Evolutionary conservation across 2,888 invertebrate genomes (phyloP), one percentile per base, ranked within the genome.

Genomic region (Stictocephala bisonia): DNA sequence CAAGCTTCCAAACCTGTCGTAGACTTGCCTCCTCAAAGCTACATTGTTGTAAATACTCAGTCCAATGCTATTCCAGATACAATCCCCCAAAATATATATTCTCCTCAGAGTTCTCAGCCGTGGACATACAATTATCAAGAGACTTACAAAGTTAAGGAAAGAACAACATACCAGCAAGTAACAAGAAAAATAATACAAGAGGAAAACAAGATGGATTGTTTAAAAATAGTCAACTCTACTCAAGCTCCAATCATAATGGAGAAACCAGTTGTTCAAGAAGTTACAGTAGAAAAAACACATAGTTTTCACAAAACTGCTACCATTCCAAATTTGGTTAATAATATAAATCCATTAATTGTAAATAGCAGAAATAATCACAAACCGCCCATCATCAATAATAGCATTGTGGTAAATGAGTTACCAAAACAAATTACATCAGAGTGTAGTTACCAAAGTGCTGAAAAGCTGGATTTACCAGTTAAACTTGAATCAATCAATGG

Each of bases 1-100:
- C 93, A 94, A 86, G 93, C 93, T 0, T 93, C 93, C 77, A 94
- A 94, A 84, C 94, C 0, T 89, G 71, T 77, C 4, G 71, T 79
- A 6, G 78, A 78, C 35, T 64, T 78, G 18, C 70, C 77, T 20
- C 67, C 76, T 77, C 78, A 78, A 26, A 75, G 78, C 35, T 79
- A 76, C 64, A 76, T 79, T 13, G 78, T 79, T 15, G 76, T 80
- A 0, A 79, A 78, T 66, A 71, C 79, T 0, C 56, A 44, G 9
- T 9, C 73, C 11, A 66, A 64, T 20, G 11, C 70, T 13, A 29
- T 58, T 3, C 58, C 41, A 9, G 15, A 24, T 7, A 18, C 15
- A n/a, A 29, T 58, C 20, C 41, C 70, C 7, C 53, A 71, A 29
- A 29, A 56, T 6, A n/a, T 71, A 3, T 71, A 71, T 53, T 41